These are phyloP conservation scores for Malthinus flaveolus DNA, from an alignment of 2,888 invertebrate species.

Conservation along the genomic window DNA sequence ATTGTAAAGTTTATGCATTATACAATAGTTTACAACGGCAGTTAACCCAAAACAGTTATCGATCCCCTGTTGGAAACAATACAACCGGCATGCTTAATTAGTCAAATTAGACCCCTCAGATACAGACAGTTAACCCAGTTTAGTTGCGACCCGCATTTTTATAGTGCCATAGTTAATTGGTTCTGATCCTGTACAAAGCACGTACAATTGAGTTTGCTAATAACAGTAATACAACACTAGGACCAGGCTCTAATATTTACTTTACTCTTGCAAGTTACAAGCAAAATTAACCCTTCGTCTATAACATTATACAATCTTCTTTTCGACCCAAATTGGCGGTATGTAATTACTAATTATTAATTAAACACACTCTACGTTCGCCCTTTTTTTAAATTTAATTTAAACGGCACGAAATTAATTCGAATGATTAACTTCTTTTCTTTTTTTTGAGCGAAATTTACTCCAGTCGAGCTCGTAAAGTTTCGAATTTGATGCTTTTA, in stretches of 20 bases:
- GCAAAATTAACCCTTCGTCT: too few species aligned
- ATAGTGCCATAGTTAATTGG: conserved; percentile 24
- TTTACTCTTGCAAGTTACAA: background rate
- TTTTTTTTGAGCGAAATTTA: too few species aligned
- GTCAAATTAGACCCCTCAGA: conserved; percentile 44
- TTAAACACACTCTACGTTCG: too few species aligned
- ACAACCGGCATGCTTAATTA: conserved; percentile 40
- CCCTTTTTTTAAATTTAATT: too few species aligned
- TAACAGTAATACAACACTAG: conserved; percentile 17
- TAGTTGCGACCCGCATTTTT: conserved; percentile 25
- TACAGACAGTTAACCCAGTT: conserved; percentile 41
- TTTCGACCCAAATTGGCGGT: too few species aligned
- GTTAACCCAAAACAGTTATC: conserved; percentile 33
- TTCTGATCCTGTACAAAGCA: conserved; percentile 25
- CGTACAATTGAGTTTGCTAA: conserved; percentile 22
- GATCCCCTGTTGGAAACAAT: conserved; percentile 35
- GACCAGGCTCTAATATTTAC: conserved; percentile 16
- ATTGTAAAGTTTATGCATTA: conserved; percentile 27
- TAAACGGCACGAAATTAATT: too few species aligned
- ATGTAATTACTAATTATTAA: too few species aligned
- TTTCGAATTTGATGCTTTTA: too few species aligned
- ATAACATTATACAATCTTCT: too few species aligned
- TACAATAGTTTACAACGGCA: conserved; percentile 29
- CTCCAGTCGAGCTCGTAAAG: too few species aligned
- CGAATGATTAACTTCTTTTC: too few species aligned